Percentiles rank a stretch among this genome's conserved stretches.
phyloP scores from a whole-genome alignment of 2,113 vertebrate genomes.

The Passer domesticus region DNA sequence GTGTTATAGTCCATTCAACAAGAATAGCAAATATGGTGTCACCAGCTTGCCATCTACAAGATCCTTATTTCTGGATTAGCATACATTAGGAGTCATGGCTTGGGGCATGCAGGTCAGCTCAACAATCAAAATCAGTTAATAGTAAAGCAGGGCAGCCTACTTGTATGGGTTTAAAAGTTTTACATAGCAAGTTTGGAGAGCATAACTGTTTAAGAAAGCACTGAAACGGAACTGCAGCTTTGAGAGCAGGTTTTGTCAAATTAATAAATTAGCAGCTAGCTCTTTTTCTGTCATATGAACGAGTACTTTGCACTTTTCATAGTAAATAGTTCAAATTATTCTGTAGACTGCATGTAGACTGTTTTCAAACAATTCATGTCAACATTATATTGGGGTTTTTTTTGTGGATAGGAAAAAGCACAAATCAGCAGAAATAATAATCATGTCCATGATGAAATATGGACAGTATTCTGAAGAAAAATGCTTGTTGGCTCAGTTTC shows the following conservation, averaged over 20 bases:
- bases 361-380: not conserved
- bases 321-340: not conserved
- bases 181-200: not conserved
- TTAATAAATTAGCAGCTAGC: not conserved
- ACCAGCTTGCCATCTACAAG: not conserved
- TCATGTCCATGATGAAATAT: not conserved
- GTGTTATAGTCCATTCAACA: not conserved
- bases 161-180: not conserved
- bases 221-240: not conserved
- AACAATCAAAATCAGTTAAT: not conserved
- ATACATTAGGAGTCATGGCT: not conserved
- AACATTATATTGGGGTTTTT: accelerated
- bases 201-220: not conserved
- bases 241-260: not conserved
- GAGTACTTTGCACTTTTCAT: not conserved
- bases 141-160: not conserved
- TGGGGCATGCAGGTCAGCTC: not conserved
- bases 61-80: not conserved
- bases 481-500: not conserved
- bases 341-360: not conserved
- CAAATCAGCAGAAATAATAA: not conserved
- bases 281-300: not conserved
- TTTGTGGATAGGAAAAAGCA: not conserved
- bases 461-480: not conserved
- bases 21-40: not conserved